phyloP scores from a whole-genome alignment of 2,888 invertebrate species.

The Cloeon dipterum region DNA sequence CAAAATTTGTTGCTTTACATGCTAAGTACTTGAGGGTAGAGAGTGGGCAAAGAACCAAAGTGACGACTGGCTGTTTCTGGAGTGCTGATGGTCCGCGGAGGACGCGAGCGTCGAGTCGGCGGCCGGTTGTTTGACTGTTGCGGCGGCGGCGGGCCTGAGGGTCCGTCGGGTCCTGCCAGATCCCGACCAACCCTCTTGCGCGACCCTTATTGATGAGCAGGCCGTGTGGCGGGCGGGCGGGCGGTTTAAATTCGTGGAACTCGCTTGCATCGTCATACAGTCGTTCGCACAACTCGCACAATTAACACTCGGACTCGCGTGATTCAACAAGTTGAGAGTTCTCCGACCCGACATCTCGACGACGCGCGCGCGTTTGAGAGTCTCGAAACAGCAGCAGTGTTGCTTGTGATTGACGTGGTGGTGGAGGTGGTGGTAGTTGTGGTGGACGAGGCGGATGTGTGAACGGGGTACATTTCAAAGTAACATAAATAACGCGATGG shows the following conservation, averaged over 20 bases:
- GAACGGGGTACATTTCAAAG: too few species aligned
- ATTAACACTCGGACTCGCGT: neutral
- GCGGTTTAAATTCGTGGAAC: too few species aligned
- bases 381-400: constrained; percentile 1
- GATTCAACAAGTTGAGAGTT: neutral
- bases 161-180: neutral
- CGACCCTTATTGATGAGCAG: too few species aligned
- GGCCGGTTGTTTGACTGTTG: too few species aligned
- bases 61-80: neutral
- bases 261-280: too few species aligned
- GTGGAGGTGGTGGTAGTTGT: too few species aligned
- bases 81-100: neutral
- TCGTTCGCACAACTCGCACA: constrained; percentile 1
- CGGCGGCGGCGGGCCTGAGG: too few species aligned
- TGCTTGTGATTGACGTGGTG: too few species aligned
- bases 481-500: constrained; percentile 2
- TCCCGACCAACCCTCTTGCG: neutral
- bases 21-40: constrained; percentile 1
- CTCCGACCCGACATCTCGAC: neutral
- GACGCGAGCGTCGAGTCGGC: too few species aligned
- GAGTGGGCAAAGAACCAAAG: neutral
- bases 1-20: too few species aligned
- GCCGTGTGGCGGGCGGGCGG: too few species aligned
- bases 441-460: too few species aligned
- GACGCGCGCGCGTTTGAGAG: neutral